Conservation (phyloP, 2,797 vertebrate species). For the Rhinichthys osculus region DNA sequence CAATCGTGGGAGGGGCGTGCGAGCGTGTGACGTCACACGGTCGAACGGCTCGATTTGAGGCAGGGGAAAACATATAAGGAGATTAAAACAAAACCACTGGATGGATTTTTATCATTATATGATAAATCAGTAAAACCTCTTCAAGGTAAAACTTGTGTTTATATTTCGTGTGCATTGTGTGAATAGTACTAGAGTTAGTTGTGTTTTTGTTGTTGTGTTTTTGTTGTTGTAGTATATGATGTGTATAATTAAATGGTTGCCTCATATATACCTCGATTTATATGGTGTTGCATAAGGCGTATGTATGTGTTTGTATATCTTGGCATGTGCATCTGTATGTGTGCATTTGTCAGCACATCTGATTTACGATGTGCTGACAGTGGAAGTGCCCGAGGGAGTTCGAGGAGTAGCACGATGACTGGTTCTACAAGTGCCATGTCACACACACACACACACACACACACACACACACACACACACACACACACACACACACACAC, state of each 20-base stretch:
- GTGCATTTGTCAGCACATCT: slow-evolving; percentile 44
- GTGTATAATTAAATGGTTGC: slow-evolving; percentile 25
- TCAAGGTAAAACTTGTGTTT: background rate
- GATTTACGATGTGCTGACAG: slow-evolving; percentile 50
- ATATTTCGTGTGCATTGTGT: background rate
- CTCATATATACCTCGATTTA: background rate
- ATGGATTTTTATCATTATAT: no score
- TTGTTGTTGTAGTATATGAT: background rate
- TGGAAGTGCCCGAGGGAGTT: slow-evolving; percentile 39
- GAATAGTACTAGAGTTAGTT: background rate
- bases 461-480: slow-evolving; percentile 8
- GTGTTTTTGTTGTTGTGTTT: background rate
- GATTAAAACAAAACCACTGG: no score
- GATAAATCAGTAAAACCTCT: background rate
- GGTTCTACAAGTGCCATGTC: slow-evolving; percentile 27
- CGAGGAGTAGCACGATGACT: slow-evolving; percentile 41
- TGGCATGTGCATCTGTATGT: slow-evolving; percentile 52
- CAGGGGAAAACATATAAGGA: no score
- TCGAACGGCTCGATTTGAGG: no score
- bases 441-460: slow-evolving; percentile 6
- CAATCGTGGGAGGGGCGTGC: no score
- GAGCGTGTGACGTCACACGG: no score
- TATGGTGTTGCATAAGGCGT: background rate
- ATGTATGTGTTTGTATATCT: slow-evolving; percentile 48
- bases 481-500: slow-evolving; percentile 15